Base-by-base conservation (phyloP, 2,797 vertebrate genomes). In the Neomorphus geoffroyi region DNA sequence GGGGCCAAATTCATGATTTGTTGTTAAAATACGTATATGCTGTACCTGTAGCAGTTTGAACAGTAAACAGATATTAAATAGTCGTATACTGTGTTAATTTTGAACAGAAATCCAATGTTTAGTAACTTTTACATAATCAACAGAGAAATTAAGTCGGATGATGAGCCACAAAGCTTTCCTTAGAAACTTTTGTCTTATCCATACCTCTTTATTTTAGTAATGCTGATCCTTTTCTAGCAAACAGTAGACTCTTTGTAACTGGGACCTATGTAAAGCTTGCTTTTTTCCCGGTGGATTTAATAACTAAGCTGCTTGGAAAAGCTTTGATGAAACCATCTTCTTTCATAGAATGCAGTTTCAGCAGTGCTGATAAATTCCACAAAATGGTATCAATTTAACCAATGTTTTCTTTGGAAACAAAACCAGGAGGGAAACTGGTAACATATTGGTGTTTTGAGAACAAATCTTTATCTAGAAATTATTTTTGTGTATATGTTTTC, bases 271-370 rank as follows among this genome's bases (percentile, higher is more conserved):
- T 61, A 89, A 91, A 91, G n/a, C 84, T 93, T 69, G 54, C 33
- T 72, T 62, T 89, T 82, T 79, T 17, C 62, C 53, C 79, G 13
- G 39, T 78, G 80, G 57, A 80, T 94, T 93, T 69, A 92, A 27
- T 83, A 92, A 87, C 84, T 94, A 91, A 94, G 65, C 79, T 72
- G 43, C 79, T 89, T 80, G 81, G 26, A 89, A 87, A 22, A 85
- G 45, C 67, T 92, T 91, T 92, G 65, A 86, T 89, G 78, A 80
- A 89, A 89, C 65, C 65, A 84, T 66, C 66, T 80, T 89, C 65
- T 83, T 69, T 69, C 46, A 66, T 23, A 89, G 74, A 78, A 60
- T 48, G 26, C 37, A 73, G 17, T 84, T 89, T 41, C 26, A 2
- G 35, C 65, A 65, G 65, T 26, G 48, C 70, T 91, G 85, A 84